Conservation (phyloP, 2,888 invertebrate species). For the Pollenia angustigena region DNA sequence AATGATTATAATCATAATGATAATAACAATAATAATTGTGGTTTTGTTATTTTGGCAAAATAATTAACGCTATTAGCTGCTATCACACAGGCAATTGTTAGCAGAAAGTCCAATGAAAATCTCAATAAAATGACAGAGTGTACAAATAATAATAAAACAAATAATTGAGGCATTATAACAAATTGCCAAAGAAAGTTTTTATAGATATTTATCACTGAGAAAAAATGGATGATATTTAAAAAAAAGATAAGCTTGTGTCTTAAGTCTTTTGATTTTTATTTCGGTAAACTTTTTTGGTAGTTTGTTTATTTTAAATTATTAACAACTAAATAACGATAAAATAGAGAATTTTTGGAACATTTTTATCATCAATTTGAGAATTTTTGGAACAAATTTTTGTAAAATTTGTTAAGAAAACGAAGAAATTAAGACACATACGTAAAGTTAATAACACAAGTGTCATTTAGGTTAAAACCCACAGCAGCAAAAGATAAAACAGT, state of each 20-base stretch:
- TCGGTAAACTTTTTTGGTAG: too few species aligned
- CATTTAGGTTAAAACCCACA: too few species aligned
- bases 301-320: too few species aligned
- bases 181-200: constrained; percentile 30
- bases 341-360: too few species aligned
- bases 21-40: constrained; percentile 25
- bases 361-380: too few species aligned
- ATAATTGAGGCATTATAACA: constrained; percentile 29
- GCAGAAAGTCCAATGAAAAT: not conserved
- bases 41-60: constrained; percentile 36
- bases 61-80: not conserved
- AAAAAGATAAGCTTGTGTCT: not conserved
- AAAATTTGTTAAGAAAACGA: too few species aligned
- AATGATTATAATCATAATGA: too few species aligned
- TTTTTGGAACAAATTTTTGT: too few species aligned
- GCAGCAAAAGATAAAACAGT: too few species aligned
- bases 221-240: not conserved
- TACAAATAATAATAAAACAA: constrained; percentile 19
- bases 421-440: too few species aligned
- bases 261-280: not conserved
- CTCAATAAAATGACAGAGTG: constrained; percentile 23
- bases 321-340: too few species aligned
- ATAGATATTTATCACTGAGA: not conserved
- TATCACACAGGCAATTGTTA: not conserved
- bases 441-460: too few species aligned